Evolutionary conservation across 2,113 vertebrate species (phyloP).

Genomic region (Equus quagga): DNA sequence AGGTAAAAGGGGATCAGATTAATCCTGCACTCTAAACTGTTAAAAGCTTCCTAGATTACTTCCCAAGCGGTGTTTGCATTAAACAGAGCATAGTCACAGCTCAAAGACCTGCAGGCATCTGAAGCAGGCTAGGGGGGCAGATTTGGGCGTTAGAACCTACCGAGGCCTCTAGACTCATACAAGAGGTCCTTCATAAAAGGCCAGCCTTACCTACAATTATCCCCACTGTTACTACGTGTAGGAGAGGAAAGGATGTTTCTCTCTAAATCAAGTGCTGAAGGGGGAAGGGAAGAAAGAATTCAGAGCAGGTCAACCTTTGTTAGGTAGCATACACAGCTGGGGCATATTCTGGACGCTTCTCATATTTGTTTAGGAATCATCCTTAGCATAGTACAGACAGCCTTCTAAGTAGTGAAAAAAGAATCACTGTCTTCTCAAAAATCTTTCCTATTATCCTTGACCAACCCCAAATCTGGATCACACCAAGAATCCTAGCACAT

Average conservation of each 20-base stretch:
- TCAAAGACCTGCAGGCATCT: conserved; percentile 2
- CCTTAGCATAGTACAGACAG: background rate
- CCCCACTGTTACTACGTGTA: background rate
- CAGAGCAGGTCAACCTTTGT: background rate
- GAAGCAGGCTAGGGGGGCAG: background rate
- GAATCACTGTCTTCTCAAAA: background rate
- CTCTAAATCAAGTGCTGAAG: background rate
- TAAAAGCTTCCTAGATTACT: conserved; percentile 57
- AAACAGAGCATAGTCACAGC: conserved; percentile 25
- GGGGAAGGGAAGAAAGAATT: background rate
- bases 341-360: background rate
- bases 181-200: conserved; percentile 1
- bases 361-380: background rate
- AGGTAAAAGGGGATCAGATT: background rate
- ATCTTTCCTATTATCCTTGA: background rate
- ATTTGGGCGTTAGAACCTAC: background rate
- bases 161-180: background rate
- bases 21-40: background rate
- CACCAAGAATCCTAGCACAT: background rate
- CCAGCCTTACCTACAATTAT: background rate
- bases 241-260: conserved; percentile 17
- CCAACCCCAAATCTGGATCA: conserved; percentile 23
- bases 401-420: conserved; percentile 11
- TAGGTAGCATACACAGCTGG: background rate
- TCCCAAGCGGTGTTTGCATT: conserved; percentile 29